phyloP scores from a whole-genome alignment of 2,888 invertebrate species.

The Zele albiditarsus region DNA sequence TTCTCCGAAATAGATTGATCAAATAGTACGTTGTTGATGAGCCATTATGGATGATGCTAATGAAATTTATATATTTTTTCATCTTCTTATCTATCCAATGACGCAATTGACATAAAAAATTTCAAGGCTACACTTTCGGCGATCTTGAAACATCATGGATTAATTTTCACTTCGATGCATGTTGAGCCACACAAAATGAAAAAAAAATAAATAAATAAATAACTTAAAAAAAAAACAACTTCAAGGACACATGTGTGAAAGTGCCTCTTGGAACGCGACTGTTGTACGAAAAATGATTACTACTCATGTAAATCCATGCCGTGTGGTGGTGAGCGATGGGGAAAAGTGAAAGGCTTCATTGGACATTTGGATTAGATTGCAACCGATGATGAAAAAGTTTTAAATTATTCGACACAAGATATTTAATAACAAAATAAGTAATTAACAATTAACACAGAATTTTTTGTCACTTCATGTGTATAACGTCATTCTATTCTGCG shows the following conservation, averaged over 20 bases:
- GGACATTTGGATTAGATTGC: neutral
- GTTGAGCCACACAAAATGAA: neutral
- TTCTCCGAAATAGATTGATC: conserved; percentile 12
- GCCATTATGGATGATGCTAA: neutral
- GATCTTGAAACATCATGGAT: conserved; percentile 23
- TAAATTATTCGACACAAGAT: neutral
- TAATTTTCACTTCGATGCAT: conserved; percentile 25
- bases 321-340: neutral
- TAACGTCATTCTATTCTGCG: neutral
- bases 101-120: neutral
- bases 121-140: conserved; percentile 24
- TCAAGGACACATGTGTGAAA: conserved; percentile 20
- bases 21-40: neutral
- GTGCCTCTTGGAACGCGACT: conserved; percentile 6
- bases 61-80: neutral
- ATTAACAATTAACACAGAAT: too few species aligned
- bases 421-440: neutral
- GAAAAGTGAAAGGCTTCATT: conserved; percentile 21
- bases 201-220: neutral
- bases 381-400: neutral
- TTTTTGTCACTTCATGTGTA: too few species aligned
- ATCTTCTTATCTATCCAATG: neutral
- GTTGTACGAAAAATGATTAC: conserved; percentile 25
- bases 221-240: neutral
- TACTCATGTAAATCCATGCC: conserved; percentile 3